Conservation (phyloP, 2,888 invertebrate species). For the Lithophane semibrunnea region DNA sequence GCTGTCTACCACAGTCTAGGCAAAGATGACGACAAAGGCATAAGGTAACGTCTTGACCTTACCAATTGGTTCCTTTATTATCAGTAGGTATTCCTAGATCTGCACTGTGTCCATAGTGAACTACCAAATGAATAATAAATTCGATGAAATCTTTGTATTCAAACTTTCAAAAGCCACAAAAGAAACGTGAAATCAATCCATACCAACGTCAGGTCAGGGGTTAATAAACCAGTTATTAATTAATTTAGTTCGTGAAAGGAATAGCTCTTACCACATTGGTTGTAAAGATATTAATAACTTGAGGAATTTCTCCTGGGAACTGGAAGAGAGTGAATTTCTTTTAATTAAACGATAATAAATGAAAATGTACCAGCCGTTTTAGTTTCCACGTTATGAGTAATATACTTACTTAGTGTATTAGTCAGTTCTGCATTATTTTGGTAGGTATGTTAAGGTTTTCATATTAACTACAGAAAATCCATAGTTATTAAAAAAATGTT, state of each 20-base stretch:
- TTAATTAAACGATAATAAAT: conserved; percentile 60
- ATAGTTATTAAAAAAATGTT: background rate
- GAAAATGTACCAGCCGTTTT: conserved; percentile 6
- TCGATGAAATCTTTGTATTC: background rate
- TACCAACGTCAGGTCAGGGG: background rate
- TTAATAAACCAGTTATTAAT: conserved; percentile 30
- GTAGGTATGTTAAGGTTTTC: background rate
- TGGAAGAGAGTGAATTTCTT: conserved; percentile 45
- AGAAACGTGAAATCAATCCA: conserved; percentile 10
- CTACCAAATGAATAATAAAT: conserved; percentile 6
- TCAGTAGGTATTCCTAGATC: background rate
- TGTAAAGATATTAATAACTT: conserved; percentile 47
- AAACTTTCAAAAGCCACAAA: background rate
- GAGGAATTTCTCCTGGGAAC: conserved; percentile 42
- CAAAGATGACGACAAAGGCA: too few relatives aligned
- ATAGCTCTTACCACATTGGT: conserved; percentile 39
- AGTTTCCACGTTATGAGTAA: conserved; percentile 1
- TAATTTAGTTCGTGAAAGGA: conserved; percentile 31
- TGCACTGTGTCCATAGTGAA: background rate
- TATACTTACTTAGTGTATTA: background rate
- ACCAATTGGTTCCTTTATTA: background rate
- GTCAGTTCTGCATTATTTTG: background rate
- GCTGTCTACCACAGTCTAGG: too few relatives aligned
- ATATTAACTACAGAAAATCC: background rate
- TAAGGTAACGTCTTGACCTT: too few relatives aligned